Evolutionary conservation across 2,888 invertebrate genomes (phyloP), one percentile per base, ranked within the genome.

Genomic region (Junonia oenone): DNA sequence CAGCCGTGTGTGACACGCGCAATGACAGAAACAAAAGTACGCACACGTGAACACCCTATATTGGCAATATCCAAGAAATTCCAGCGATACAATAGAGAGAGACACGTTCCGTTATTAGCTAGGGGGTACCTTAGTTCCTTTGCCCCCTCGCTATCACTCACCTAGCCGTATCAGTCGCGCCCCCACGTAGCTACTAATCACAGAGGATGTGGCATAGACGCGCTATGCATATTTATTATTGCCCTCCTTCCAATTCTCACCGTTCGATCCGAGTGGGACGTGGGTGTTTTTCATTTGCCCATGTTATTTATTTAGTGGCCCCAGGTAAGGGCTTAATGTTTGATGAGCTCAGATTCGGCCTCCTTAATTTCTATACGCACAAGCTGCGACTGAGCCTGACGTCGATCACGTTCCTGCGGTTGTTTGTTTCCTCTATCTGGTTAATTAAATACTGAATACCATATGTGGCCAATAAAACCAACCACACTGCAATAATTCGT

Each of bases 181-280:
- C 69, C 68, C 63, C 63, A 57, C 45, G 40, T 33, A 54, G 64
- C 67, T 68, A 86, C 89, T 90, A 89, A 89, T 89, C 90, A 90
- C 88, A 75, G 86, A 88, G 89, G 86, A 86, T 85, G 87, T 77
- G 83, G 78, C 77, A 84, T 81, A 83, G 85, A 89, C 89, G 88
- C 83, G 86, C 81, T 83, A 87, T 89, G 90, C 90, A 90, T 90
- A 90, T 89, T 90, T 88, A 90, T 89, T 81, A 84, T 81, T 74
- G 73, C 79, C 46, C 78, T 78, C 81, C 78, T 68, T 76, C 81
- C 79, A 83, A 85, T 86, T 84, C 86, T 78, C 85, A 81, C 81
- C 73, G 80, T 80, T 81, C 82, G 75, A 80, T 79, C 66, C 63
- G 62, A 58, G 56, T 60, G 69, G 71, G 71, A 81, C 80, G 80